Evolutionary conservation across 2,797 vertebrate species (phyloP), one percentile per base, ranked within the genome.

Genomic region (Microtus obscurus): DNA sequence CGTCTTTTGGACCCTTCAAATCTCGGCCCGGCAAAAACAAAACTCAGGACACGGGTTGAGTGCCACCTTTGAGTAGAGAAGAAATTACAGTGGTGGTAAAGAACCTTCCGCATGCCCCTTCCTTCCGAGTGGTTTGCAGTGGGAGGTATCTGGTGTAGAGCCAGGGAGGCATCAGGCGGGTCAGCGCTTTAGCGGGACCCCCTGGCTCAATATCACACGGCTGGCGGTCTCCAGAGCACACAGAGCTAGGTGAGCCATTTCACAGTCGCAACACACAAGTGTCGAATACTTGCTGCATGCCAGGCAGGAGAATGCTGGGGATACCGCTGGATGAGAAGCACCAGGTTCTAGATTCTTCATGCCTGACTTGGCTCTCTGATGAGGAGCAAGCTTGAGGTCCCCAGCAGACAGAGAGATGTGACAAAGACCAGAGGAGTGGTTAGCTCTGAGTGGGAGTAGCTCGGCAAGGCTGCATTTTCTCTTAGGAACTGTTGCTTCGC

Each of bases 321-420:
- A 9, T 4, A 8, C 5, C 0, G 61, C 1, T 16, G 11, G 21
- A 14, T 1, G 11, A n/a, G 43, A 29, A n/a, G 31, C 23, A n/a
- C 21, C 53, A 23, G 86, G 87, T 6, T 63, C 51, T 43, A 6
- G 8, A 59, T 21, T 77, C 59, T 65, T 45, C 17, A 7, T n/a
- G 40, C 40, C 34, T 21, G 51, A 25, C 14, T 6, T 37, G 85
- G 37, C 67, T 56, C 13, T 43, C 74, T 6, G 2, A 37, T 48
- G 69, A 56, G 40, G 43, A 0, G 53, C 51, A 45, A 67, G 61
- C 59, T 10, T 63, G 80, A 27, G 25, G 12, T 31, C n/a, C 51
- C 53, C 17, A 34, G 40, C 43, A 51, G 74, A 67, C 29, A 43
- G 43, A 37, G 59, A 19, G 74, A 8, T 10, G 14, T 29, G 74